Evolutionary conservation across 2,888 invertebrate genomes (phyloP), one percentile per base, ranked within the genome.

Genomic region (Strigamia crassipes): DNA sequence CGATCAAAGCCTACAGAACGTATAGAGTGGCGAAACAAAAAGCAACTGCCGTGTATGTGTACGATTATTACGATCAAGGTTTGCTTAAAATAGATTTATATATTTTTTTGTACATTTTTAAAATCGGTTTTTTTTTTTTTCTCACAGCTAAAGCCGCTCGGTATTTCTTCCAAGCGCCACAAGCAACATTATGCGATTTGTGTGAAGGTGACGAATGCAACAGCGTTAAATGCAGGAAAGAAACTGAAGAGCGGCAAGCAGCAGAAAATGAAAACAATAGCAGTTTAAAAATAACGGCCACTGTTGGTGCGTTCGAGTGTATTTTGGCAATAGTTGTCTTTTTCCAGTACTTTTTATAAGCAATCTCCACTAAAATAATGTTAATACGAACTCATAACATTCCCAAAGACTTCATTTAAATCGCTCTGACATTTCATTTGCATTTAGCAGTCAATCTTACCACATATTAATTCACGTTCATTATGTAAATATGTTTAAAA

Each of bases 11-110:
- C 9, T 93, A 93, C 85, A 91, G 94, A 85, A 93, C 93, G 0
- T 92, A 94, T 87, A 93, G 94, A 86, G 94, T 96, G 13, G 94
- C 95, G 4, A 91, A 93, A 81, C 95, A 96, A 85, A 94, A 94
- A 83, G 94, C 96, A 10, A 95, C 94, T 31, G 92, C 94, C 85
- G 94, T 96, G 84, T 91, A 92, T 66, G 91, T 97, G 66, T 93
- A 93, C 85, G 97, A 98, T 87, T 95, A 97, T 85, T 97, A 96
- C 86, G 96, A 97, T 87, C 94, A 93, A 83, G 93, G 96, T 96
- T 6, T 12, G 34, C 6, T 34, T n/a, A 18, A 9, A 18, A 41
- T 1, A 3, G 27, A 27, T 27, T 27, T 27, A 27, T 3, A 3
- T 27, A 3, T 27, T 27, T 27, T 27, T 27, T 3, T 27, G 27